A percentile compares a stretch with the other conserved stretches of the same genome.
These are phyloP conservation scores for Candidula unifasciata DNA, from an alignment of 2,888 invertebrate genomes.

Conservation along the genomic window DNA sequence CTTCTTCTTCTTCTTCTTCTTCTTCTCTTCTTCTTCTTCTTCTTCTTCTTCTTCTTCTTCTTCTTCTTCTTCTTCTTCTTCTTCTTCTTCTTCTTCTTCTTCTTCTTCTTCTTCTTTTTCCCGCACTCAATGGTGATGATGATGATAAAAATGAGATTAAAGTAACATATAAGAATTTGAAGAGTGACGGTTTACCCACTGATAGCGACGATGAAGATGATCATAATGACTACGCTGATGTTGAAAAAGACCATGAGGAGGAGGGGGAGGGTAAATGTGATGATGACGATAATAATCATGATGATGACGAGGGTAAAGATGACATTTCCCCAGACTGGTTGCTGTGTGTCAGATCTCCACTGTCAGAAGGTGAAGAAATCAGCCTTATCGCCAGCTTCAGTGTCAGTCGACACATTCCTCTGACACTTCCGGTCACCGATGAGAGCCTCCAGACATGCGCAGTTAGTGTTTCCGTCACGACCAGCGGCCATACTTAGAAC, in stretches of 20 bases:
- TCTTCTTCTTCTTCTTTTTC: background rate
- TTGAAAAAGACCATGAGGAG: no score
- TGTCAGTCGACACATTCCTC: background rate
- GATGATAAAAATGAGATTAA: background rate
- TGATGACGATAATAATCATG: background rate
- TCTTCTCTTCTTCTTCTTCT: background rate
- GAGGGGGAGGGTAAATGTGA: no score
- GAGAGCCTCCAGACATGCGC: background rate
- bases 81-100: background rate
- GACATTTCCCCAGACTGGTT: no score
- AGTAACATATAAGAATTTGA: no score
- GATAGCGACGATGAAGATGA: no score
- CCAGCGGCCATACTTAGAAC: no score
- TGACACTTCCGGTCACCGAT: background rate
- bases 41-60: background rate
- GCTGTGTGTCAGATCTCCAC: background rate
- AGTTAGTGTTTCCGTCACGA: background rate
- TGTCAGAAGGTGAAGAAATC: background rate
- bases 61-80: background rate
- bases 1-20: background rate
- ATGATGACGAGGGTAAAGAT: no score
- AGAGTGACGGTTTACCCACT: no score
- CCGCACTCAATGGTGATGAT: no score
- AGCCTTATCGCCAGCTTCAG: background rate
- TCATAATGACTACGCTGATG: no score